These are phyloP conservation scores for Oxytorus armatus DNA, from an alignment of 2,888 invertebrate species.

Conservation along the genomic window DNA sequence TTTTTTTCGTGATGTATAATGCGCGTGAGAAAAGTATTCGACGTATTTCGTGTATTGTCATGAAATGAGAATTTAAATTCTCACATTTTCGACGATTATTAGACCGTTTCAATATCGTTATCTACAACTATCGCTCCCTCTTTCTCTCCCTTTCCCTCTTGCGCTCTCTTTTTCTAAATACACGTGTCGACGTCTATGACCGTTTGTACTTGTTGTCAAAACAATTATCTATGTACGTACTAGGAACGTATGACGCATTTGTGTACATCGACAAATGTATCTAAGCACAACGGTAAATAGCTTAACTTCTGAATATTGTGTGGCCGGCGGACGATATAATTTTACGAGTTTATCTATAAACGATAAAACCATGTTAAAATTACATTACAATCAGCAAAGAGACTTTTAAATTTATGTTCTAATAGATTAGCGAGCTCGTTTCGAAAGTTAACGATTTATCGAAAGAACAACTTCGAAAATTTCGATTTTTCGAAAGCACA, in stretches of 20 bases:
- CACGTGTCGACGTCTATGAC: background rate
- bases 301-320: background rate
- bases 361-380: too few relatives aligned
- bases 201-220: background rate
- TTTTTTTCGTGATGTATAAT: too few relatives aligned
- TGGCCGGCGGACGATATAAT: background rate
- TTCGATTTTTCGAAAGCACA: too few relatives aligned
- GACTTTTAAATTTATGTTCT: too few relatives aligned
- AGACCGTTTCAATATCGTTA: background rate
- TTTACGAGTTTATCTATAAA: background rate
- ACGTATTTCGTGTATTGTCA: too few relatives aligned
- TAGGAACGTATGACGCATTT: background rate
- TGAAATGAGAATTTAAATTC: too few relatives aligned
- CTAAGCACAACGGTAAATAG: background rate
- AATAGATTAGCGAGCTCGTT: too few relatives aligned
- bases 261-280: background rate
- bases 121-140: background rate
- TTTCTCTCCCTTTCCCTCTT: background rate
- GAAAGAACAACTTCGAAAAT: too few relatives aligned
- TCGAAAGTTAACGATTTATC: too few relatives aligned
- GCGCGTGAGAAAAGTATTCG: too few relatives aligned
- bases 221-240: constrained; percentile 20
- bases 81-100: background rate
- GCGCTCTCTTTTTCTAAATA: background rate
- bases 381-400: too few relatives aligned